phyloP scores from a whole-genome alignment of 2,113 vertebrate genomes.

The Tretioscincus oriximinensis region DNA sequence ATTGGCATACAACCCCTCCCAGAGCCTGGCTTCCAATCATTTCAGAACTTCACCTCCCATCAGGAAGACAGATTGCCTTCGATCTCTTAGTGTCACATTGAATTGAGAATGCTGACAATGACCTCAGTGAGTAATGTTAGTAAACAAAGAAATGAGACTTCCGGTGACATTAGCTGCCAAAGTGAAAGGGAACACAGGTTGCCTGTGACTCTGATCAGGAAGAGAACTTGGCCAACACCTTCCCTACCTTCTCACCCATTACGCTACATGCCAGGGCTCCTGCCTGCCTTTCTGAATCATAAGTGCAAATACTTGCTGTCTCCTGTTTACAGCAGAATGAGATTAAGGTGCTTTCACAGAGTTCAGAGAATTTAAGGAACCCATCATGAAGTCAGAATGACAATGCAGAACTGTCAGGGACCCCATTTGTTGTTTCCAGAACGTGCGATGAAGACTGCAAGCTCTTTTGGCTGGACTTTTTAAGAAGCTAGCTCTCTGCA shows the following conservation, averaged over 20 bases:
- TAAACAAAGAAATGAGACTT: constrained; percentile 4
- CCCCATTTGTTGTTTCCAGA: not conserved
- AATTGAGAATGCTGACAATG: not conserved
- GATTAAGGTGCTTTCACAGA: constrained; percentile 7
- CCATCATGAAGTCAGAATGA: not conserved
- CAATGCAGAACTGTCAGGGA: not conserved
- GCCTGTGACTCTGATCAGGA: not conserved
- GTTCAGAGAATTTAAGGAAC: not conserved
- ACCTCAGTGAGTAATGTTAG: not conserved
- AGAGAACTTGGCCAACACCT: not conserved
- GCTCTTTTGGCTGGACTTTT: not conserved
- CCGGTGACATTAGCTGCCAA: not conserved
- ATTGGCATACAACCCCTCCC: not conserved
- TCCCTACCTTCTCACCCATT: not conserved
- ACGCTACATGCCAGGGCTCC: not conserved
- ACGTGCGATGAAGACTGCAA: not conserved
- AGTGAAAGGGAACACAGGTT: not conserved
- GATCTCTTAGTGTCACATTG: not conserved
- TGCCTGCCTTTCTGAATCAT: constrained; percentile 3
- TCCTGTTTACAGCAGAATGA: constrained; percentile 10
- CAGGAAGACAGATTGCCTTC: not conserved
- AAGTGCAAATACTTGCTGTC: not conserved
- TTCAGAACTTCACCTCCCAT: not conserved
- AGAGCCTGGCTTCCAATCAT: not conserved
- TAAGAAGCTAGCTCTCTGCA: not conserved